phyloP scores from a whole-genome alignment of 2,113 vertebrate genomes.

The Burhinus oedicnemus region DNA sequence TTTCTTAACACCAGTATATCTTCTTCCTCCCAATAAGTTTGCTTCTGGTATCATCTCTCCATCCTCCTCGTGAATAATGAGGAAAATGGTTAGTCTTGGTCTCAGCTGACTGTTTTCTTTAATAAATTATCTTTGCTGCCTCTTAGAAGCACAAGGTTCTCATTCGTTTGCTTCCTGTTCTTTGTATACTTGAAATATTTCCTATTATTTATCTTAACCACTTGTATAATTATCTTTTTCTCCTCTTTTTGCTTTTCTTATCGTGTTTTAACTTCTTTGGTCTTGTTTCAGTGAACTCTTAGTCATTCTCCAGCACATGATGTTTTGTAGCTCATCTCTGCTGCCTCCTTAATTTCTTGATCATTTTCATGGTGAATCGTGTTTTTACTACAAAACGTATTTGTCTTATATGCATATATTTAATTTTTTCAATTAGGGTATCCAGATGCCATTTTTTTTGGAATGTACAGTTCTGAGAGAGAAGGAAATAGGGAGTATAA shows the following conservation, averaged over 20 bases:
- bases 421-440: fast-evolving
- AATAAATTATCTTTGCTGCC: background rate
- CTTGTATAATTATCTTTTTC: background rate
- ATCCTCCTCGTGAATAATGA: background rate
- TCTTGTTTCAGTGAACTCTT: background rate
- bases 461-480: background rate
- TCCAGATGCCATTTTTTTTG: background rate
- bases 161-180: background rate
- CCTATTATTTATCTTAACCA: background rate
- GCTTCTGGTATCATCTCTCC: background rate
- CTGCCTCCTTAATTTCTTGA: background rate
- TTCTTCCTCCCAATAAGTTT: background rate
- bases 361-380: background rate
- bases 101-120: background rate
- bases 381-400: background rate
- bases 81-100: background rate
- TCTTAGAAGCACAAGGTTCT: background rate
- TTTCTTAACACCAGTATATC: background rate
- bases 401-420: background rate
- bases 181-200: background rate
- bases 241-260: background rate
- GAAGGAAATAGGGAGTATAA: background rate
- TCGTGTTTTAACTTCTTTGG: background rate
- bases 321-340: background rate
- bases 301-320: background rate